Conservation (phyloP, 2,797 vertebrate species). For the Limnodromus scolopaceus region DNA sequence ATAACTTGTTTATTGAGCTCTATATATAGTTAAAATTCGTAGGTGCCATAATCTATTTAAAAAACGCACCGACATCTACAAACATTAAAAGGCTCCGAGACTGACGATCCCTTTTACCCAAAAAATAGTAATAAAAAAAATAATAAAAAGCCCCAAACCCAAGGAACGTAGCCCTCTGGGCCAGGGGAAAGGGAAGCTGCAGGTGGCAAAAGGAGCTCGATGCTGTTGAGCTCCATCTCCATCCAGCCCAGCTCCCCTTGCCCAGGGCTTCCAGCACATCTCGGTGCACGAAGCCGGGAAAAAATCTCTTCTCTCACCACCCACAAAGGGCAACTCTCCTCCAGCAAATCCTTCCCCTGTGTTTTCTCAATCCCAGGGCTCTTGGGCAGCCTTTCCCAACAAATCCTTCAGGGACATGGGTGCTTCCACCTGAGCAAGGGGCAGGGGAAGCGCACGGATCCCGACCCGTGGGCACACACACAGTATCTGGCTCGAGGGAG, state of each 20-base stretch:
- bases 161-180: background rate
- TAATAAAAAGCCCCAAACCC: background rate
- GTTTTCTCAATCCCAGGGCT: background rate
- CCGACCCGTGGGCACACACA: rapidly evolving
- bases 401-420: background rate
- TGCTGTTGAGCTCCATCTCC: background rate
- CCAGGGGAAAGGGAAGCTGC: background rate
- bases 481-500: rapidly evolving
- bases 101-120: background rate
- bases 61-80: background rate
- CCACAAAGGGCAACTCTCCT: background rate
- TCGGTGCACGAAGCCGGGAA: rapidly evolving
- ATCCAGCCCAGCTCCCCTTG: background rate
- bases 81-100: background rate
- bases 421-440: background rate
- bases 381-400: background rate
- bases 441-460: background rate
- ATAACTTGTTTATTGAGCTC: background rate
- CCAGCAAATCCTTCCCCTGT: background rate
- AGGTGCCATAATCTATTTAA: background rate
- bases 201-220: background rate
- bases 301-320: background rate
- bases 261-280: background rate
- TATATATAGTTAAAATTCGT: background rate
- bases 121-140: background rate